Evolutionary conservation across 2,888 invertebrate species (phyloP).

Genomic region (Conus canariensis): DNA sequence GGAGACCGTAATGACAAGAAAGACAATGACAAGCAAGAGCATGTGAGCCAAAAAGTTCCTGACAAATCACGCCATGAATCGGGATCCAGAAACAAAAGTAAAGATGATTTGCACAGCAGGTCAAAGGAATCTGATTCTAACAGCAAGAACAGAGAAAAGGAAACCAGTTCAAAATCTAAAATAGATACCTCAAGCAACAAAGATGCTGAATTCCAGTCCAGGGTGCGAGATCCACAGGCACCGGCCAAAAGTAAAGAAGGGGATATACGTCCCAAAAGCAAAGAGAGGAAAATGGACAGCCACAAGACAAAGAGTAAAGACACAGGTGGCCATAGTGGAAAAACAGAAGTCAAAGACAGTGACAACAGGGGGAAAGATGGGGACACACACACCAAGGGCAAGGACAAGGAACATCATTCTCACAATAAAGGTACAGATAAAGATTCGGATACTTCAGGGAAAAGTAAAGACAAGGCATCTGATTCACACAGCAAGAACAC

Average conservation of each 20-base stretch:
- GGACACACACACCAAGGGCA: conserved; percentile 6
- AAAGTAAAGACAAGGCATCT: conserved; percentile 43
- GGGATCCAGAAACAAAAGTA: conserved; percentile 50
- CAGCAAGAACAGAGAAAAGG: conserved; percentile 47
- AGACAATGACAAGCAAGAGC: conserved; percentile 53
- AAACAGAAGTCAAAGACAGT: conserved; percentile 37
- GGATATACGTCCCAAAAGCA: conserved; percentile 45
- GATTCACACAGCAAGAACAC: background rate
- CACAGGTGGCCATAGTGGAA: conserved; percentile 38
- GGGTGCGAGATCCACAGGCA: conserved; percentile 51
- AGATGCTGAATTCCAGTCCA: conserved; percentile 45
- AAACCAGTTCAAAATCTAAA: conserved; percentile 43
- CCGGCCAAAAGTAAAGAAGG: conserved; percentile 47
- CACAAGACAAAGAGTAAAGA: conserved; percentile 44
- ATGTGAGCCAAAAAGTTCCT: conserved; percentile 41
- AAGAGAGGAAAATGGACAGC: conserved; percentile 50
- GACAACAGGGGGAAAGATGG: background rate
- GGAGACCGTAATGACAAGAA: conserved; percentile 49
- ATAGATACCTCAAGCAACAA: conserved; percentile 53
- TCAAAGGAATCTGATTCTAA: conserved; percentile 53
- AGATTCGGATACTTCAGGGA: background rate
- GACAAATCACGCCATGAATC: conserved; percentile 51
- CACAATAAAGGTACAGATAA: conserved; percentile 22
- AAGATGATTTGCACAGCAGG: conserved; percentile 47
- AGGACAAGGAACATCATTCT: conserved; percentile 27